These are phyloP conservation scores for Trachelus stipa DNA, from an alignment of 2,888 invertebrate species.

Conservation along the genomic window DNA sequence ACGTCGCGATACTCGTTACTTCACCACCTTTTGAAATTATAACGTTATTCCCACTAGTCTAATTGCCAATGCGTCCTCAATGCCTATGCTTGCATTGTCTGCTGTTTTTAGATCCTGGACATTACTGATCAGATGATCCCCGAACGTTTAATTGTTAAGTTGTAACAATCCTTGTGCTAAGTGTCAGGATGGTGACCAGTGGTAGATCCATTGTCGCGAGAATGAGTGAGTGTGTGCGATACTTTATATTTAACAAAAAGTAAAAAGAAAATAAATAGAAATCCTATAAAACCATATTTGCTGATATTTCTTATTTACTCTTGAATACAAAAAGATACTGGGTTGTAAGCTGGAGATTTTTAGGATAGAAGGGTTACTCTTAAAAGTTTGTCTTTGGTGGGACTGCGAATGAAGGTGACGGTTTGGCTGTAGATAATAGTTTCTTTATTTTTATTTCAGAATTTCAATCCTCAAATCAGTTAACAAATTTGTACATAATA, in stretches of 20 bases:
- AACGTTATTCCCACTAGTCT: too few species aligned
- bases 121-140: not conserved
- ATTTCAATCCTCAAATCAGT: conserved; percentile 29
- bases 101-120: conserved; percentile 5
- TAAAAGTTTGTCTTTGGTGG: too few species aligned
- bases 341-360: too few species aligned
- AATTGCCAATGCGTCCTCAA: too few species aligned
- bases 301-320: not conserved
- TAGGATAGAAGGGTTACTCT: too few species aligned
- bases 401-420: too few species aligned
- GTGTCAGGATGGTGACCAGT: conserved; percentile 45
- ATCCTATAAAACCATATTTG: conserved; percentile 26
- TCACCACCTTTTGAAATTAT: not conserved
- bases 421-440: conserved; percentile 2
- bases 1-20: too few species aligned
- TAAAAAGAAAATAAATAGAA: conserved; percentile 43
- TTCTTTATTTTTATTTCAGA: conserved; percentile 32
- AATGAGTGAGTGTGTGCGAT: conserved; percentile 62
- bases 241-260: conserved; percentile 38
- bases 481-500: conserved; percentile 36
- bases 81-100: too few species aligned
- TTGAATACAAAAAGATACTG: too few species aligned
- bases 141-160: conserved; percentile 7
- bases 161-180: conserved; percentile 1
- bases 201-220: conserved; percentile 57